Base-by-base conservation (phyloP, 2,113 vertebrate species). In the Daubentonia madagascariensis region DNA sequence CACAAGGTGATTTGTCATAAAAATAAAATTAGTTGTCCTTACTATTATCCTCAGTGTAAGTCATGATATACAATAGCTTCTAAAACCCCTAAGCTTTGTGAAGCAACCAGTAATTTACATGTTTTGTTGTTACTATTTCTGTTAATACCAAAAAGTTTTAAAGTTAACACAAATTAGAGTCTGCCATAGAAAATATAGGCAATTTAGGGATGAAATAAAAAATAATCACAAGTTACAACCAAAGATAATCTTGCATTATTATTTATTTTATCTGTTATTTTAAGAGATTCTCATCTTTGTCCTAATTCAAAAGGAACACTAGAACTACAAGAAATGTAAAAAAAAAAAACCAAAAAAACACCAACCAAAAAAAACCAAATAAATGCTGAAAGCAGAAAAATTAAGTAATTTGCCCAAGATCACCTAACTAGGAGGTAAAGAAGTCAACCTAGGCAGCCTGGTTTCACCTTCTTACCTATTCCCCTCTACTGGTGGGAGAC, bases 161-260 rank as follows among this genome's bases (percentile, higher is more conserved):
- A 96, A 97, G 85, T 97, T 96, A 97, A 93, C 96, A 93, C 97
- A 98, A 97, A 50, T 67, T 88, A 95, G 76, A 96, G 83, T 89
- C 25, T 95, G 72, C 76, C n/a, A 90, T 86, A 94, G 43, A 75
- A 96, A 97, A 95, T 75, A 57, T 0, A 93, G 52, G 93, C 85
- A 96, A 92, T 89, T 96, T 79, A 93, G 73, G 30, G 75, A 81
- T 88, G 63, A 96, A 92, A 95, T 87, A 96, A 95, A 92, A 25
- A 87, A 96, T 83, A 79, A 95, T 91, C 65, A 88, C 45, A 92
- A 45, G 85, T n/a, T 97, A 17, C 89, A 96, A 89, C 35, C 52
- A 91, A 91, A 97, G 45, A 91, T 92, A 96, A 97, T 85, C 48
- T 73, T 96, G 30, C 52, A 90, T 84, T 57, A 91, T 84, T 97